phyloP scores from a whole-genome alignment of 2,888 invertebrate species.

The Caenorhabditis doughertyi region DNA sequence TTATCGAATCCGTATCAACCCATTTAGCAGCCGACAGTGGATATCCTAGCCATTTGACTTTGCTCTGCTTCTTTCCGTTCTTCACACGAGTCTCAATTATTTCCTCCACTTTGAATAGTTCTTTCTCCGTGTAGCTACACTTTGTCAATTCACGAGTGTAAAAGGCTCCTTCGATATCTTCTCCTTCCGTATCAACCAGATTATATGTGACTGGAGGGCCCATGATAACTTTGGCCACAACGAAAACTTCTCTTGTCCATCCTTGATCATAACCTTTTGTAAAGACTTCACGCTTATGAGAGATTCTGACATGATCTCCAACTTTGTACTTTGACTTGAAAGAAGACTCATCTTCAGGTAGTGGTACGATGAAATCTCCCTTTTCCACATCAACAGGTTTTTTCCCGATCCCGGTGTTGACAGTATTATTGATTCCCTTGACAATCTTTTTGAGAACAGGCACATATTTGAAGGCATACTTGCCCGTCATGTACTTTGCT shows the following conservation, averaged over 20 bases:
- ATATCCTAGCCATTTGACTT: slow-evolving; percentile 6
- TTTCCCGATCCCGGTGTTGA: slow-evolving; percentile 12
- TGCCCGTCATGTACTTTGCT: slow-evolving; percentile 19
- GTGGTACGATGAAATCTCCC: background rate
- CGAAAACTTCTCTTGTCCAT: slow-evolving; percentile 21
- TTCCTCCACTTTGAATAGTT: background rate
- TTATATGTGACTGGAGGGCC: background rate
- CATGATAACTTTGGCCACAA: background rate
- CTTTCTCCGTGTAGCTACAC: background rate
- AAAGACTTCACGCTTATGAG: background rate
- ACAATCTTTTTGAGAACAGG: background rate
- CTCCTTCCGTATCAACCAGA: background rate
- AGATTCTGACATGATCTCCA: slow-evolving; percentile 21
- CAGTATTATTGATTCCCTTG: background rate
- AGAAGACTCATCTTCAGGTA: background rate
- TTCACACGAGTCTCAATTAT: background rate
- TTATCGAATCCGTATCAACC: background rate
- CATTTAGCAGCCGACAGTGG: background rate
- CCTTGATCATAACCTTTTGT: slow-evolving; percentile 13
- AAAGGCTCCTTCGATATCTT: background rate
- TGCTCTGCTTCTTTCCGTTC: background rate
- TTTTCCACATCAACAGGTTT: background rate
- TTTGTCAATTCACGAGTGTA: background rate
- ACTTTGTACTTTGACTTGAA: background rate
- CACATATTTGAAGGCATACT: background rate